Conservation (phyloP, 2,888 invertebrate genomes). For the Cataglyphis livida region DNA sequence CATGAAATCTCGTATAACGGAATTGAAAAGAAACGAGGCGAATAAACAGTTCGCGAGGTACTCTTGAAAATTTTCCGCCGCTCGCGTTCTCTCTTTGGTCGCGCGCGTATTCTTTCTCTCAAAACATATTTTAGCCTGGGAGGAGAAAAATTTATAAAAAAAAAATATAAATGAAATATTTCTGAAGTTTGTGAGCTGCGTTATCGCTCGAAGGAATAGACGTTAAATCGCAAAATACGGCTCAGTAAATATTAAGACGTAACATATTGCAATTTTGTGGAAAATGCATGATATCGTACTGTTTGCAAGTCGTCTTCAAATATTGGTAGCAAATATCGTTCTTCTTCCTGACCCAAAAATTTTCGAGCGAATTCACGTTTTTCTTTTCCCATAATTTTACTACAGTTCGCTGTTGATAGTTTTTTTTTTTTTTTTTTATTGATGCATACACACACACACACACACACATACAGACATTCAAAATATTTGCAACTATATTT, state of each 20-base stretch:
- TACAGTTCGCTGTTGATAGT: constrained; percentile 11
- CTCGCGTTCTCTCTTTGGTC: neutral
- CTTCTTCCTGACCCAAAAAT: constrained; percentile 16
- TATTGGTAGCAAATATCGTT: constrained; percentile 38
- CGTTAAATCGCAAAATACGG: neutral
- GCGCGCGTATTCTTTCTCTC: neutral
- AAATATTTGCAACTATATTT: constrained; percentile 13
- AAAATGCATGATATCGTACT: neutral
- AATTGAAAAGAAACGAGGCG: constrained; percentile 22
- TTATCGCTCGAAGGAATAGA: neutral
- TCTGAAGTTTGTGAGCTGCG: neutral
- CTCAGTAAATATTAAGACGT: constrained; percentile 22
- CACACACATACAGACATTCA: neutral
- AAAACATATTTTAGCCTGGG: neutral
- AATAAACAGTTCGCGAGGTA: constrained; percentile 5
- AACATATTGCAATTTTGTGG: constrained; percentile 16
- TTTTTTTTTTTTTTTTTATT: constrained; percentile 12
- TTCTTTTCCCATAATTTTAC: constrained; percentile 1
- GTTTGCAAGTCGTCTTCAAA: constrained; percentile 23
- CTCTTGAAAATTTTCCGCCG: constrained; percentile 13
- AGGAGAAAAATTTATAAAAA: constrained; percentile 9
- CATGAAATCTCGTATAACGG: constrained; percentile 3
- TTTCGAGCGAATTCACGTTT: constrained; percentile 6
- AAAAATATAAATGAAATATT: constrained; percentile 10
- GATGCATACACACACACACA: too few relatives aligned